These are phyloP conservation scores for Diadumene lineata DNA, from an alignment of 92 coral and sea anemone genomes.

Conservation along the genomic window DNA sequence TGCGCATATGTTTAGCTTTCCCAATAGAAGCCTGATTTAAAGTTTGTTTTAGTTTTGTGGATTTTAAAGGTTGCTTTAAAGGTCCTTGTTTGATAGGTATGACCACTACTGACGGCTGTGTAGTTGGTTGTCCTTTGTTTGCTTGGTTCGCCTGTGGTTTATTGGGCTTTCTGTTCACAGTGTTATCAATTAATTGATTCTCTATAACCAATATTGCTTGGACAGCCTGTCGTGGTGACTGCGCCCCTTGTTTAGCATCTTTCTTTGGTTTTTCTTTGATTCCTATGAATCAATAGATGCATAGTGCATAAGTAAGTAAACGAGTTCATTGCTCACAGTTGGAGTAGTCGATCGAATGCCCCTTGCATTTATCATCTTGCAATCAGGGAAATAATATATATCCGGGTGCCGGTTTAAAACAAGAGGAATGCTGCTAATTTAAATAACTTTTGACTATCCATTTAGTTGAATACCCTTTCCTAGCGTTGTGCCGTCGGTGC, in stretches of 20 bases:
- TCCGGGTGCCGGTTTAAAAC: too few species aligned
- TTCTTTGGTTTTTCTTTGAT: neutral
- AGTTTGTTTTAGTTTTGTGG: neutral
- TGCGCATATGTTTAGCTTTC: neutral
- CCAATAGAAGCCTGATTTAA: neutral
- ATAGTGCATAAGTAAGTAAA: neutral
- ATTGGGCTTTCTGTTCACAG: conserved; percentile 30
- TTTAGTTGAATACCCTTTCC: too few species aligned
- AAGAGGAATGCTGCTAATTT: too few species aligned
- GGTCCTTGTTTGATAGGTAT: neutral
- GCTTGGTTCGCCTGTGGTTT: neutral
- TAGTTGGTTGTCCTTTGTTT: neutral
- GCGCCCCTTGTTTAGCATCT: neutral
- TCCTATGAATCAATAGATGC: neutral
- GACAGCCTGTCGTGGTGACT: conserved; percentile 54
- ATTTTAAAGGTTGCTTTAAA: neutral
- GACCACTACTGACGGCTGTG: neutral
- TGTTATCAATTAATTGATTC: conserved; percentile 49
- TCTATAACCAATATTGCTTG: conserved; percentile 56
- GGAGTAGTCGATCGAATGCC: too few species aligned
- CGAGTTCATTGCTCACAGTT: too few species aligned
- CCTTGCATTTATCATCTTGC: too few species aligned
- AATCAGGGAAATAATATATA: too few species aligned
- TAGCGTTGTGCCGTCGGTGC: too few species aligned
- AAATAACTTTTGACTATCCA: too few species aligned